phyloP scores from a whole-genome alignment of 2,888 invertebrate species.

The Sinohyriopsis cumingii region DNA sequence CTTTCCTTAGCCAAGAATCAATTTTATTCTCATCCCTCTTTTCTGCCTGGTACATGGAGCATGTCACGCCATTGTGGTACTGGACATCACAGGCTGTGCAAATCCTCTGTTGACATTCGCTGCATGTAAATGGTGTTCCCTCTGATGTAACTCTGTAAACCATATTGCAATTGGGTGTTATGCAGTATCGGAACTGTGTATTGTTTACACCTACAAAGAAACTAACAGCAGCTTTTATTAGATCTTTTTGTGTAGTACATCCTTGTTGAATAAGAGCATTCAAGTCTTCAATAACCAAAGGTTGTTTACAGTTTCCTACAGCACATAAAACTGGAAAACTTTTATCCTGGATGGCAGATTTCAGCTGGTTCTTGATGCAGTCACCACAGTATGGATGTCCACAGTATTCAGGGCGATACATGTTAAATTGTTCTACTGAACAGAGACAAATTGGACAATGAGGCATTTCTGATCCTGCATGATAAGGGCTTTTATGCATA shows the following conservation, averaged over 20 bases:
- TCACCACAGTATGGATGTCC: conserved; percentile 62
- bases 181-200: conserved; percentile 49
- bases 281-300: conserved; percentile 48
- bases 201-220: conserved; percentile 43
- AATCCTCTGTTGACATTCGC: conserved; percentile 40
- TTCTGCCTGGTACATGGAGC: conserved; percentile 43
- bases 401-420: conserved; percentile 59
- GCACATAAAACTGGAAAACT: conserved; percentile 58
- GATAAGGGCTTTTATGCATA: too few species aligned
- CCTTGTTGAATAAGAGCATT: conserved; percentile 25
- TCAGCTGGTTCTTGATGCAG: conserved; percentile 47
- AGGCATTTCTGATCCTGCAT: conserved; percentile 1
- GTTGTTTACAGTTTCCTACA: conserved; percentile 44
- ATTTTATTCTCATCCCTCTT: conserved; percentile 32
- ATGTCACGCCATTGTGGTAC: conserved; percentile 58
- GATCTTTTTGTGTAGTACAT: conserved; percentile 17
- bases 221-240: conserved; percentile 44
- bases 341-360: conserved; percentile 36
- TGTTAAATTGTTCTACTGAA: conserved; percentile 42
- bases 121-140: conserved; percentile 43
- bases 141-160: conserved; percentile 48
- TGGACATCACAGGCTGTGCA: conserved; percentile 58
- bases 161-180: conserved; percentile 60
- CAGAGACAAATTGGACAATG: conserved; percentile 63
- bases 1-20: conserved; percentile 41